Percentiles rank a stretch among this genome's conserved stretches.
Conservation (phyloP, 1,140 invertebrate genomes). For the Leguminivora glycinivorella region DNA sequence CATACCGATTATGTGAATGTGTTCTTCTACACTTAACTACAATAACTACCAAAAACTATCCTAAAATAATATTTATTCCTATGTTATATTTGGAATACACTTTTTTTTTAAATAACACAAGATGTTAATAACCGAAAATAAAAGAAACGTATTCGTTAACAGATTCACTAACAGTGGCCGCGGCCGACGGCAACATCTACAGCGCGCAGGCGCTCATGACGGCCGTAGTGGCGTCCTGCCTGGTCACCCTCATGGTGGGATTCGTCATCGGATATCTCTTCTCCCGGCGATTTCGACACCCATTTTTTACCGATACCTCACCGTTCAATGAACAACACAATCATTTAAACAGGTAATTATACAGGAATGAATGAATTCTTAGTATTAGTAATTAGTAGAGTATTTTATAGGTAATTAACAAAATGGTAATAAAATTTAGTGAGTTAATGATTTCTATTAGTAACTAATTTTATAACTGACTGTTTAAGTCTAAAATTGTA, state of each 20-base stretch:
- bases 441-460: constrained; percentile 44
- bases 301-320: constrained; percentile 85
- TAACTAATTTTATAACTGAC: constrained; percentile 39
- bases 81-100: too few species aligned
- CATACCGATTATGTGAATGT: too few species aligned
- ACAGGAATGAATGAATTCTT: neutral
- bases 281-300: constrained; percentile 86
- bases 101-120: too few species aligned
- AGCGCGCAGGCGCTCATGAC: constrained; percentile 89
- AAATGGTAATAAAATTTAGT: constrained; percentile 33
- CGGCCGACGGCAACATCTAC: constrained; percentile 84
- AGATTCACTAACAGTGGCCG: constrained; percentile 81
- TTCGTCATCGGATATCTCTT: constrained; percentile 91
- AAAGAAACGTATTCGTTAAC: constrained; percentile 41
- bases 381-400: neutral
- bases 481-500: too few species aligned
- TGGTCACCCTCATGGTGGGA: constrained; percentile 89
- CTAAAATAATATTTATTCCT: too few species aligned
- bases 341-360: constrained; percentile 73
- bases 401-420: constrained; percentile 13
- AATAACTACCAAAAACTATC: too few species aligned
- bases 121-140: too few species aligned
- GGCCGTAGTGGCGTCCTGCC: constrained; percentile 87
- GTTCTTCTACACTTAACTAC: too few species aligned
- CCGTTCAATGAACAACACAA: constrained; percentile 85